These are phyloP conservation scores for Clunio marinus DNA, from an alignment of 2,888 invertebrate genomes.

Conservation along the genomic window DNA sequence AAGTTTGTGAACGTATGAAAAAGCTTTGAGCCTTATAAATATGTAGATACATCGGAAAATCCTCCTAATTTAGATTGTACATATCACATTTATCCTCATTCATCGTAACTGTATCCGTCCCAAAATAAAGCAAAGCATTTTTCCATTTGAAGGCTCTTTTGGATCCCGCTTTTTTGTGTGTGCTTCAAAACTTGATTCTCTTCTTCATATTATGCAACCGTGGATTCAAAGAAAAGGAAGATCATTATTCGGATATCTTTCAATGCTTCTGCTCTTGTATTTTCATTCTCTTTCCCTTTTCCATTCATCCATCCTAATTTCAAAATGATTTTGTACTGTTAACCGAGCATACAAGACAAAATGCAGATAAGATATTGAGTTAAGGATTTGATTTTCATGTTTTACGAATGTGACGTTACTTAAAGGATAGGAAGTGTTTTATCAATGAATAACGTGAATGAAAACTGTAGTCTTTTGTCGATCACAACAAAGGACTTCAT, in stretches of 20 bases:
- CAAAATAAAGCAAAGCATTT: background rate
- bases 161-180: background rate
- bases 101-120: background rate
- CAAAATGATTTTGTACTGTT: slow-evolving; percentile 3
- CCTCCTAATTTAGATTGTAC: background rate
- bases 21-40: too few species aligned
- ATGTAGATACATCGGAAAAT: background rate
- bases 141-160: too few species aligned
- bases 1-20: too few species aligned
- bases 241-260: slow-evolving; percentile 22
- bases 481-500: background rate
- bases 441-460: too few species aligned
- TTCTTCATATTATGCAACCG: background rate
- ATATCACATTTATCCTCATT: background rate
- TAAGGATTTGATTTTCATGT: background rate
- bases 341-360: background rate
- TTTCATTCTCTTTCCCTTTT: background rate
- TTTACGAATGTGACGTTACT: background rate
- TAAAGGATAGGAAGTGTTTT: background rate
- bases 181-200: background rate
- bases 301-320: background rate
- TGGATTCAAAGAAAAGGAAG: background rate
- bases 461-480: too few species aligned
- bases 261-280: background rate
- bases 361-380: too few species aligned